Evolutionary conservation across 2,113 vertebrate genomes (phyloP), one percentile per base, ranked within the genome.

Genomic region (Trogon surrucura): DNA sequence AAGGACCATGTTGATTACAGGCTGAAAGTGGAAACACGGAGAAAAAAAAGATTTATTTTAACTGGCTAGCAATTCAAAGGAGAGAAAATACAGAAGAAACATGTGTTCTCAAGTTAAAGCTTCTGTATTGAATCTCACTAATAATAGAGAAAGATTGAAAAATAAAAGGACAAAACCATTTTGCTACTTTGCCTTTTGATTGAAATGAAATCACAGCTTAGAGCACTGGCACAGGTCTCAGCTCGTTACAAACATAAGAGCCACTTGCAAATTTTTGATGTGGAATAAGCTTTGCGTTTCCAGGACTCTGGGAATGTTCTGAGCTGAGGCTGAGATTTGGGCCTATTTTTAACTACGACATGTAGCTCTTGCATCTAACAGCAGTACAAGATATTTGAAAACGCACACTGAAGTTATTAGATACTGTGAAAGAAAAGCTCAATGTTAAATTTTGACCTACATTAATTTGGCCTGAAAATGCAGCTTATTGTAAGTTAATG

Each of bases 41-140:
- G 85, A 72, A 79, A 61, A 83, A 83, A n/a, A 80, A 50, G 4
- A 9, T 27, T 72, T 71, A 70, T 93, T 88, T 16, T 18, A 86
- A 72, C 23, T 77, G 50, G 77, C 41, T 47, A 47, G 27, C 32
- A 83, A 19, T 48, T 88, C 72, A 80, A 71, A 84, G 48, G 36
- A 83, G 16, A 77, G 11, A 83, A 91, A 92, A 92, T 75, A 95
- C 47, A 91, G 78, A 91, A 96, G 45, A 41, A 86, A 65, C 82
- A 91, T 26, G 57, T 90, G 86, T 70, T 97, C 90, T 91, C 91
- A 85, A 61, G 58, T 61, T 94, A 96, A 93, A 96, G 51, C 75
- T 87, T 81, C 29, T 58, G 65, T 73, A 66, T 1, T 91, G 90
- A 84, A 32, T 87, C 51, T 93, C 51, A 45, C 51, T 85, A 81